These are phyloP conservation scores for Rhincodon typus DNA, from an alignment of 2,797 vertebrate genomes.

Conservation along the genomic window DNA sequence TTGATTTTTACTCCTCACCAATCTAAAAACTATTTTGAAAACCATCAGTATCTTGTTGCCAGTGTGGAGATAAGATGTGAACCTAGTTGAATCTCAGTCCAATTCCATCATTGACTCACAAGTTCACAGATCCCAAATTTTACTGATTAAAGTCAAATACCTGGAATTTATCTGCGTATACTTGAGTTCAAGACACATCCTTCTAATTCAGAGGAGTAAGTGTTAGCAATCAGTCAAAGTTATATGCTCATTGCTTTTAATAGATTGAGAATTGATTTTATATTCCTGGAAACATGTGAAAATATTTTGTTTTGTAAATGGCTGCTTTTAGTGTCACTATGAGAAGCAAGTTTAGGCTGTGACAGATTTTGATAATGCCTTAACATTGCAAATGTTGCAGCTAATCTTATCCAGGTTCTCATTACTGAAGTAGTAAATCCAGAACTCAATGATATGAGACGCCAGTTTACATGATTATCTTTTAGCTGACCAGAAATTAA, in stretches of 20 bases:
- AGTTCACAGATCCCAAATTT: background rate
- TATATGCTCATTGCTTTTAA: background rate
- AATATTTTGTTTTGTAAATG: background rate
- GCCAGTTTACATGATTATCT: background rate
- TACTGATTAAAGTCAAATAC: background rate
- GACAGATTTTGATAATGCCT: background rate
- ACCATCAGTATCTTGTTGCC: too few species aligned
- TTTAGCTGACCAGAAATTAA: background rate
- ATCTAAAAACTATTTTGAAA: background rate
- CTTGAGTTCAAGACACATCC: background rate
- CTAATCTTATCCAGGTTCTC: background rate
- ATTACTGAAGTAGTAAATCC: background rate
- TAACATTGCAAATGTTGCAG: background rate
- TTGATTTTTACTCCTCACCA: background rate
- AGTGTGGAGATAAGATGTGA: background rate
- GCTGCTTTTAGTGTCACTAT: background rate
- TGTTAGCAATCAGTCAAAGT: background rate
- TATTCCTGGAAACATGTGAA: background rate
- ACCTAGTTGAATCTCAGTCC: background rate
- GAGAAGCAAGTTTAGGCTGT: background rate
- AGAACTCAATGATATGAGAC: background rate
- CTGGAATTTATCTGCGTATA: background rate
- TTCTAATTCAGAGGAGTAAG: background rate
- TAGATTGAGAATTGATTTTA: background rate
- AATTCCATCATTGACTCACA: background rate